These are phyloP conservation scores for Centropus bengalensis DNA, from an alignment of 2,113 vertebrate species.

Conservation along the genomic window DNA sequence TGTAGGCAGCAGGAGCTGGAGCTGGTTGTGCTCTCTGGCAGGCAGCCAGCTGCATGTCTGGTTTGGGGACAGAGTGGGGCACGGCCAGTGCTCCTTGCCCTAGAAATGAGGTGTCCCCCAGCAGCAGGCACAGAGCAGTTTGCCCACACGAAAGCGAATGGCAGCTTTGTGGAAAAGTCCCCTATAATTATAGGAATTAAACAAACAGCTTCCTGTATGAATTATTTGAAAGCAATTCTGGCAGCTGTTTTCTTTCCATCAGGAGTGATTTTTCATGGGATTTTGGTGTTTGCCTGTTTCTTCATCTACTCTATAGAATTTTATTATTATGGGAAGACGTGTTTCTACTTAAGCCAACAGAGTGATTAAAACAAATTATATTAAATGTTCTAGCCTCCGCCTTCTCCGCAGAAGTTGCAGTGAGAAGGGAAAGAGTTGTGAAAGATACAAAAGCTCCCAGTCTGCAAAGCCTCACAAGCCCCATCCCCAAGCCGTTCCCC, in stretches of 20 bases:
- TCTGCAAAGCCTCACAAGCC: not conserved
- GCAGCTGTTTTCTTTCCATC: not conserved
- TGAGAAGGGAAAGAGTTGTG: not conserved
- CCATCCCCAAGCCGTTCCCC: not conserved
- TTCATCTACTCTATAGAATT: not conserved
- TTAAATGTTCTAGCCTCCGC: not conserved
- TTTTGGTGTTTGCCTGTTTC: not conserved
- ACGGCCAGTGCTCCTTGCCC: not conserved
- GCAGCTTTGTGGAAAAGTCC: not conserved
- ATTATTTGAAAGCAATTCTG: not conserved
- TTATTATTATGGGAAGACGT: not conserved
- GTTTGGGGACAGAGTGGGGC: fast-evolving
- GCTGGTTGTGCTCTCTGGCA: not conserved
- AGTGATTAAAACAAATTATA: not conserved
- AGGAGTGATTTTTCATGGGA: not conserved
- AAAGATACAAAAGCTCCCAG: not conserved
- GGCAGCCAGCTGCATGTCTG: not conserved
- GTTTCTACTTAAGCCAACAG: not conserved
- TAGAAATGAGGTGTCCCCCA: not conserved
- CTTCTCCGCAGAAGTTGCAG: not conserved
- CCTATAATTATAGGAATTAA: not conserved
- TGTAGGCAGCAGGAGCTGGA: not conserved
- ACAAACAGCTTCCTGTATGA: fast-evolving
- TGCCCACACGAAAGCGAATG: not conserved
- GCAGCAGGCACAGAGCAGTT: not conserved